Evolutionary conservation across 2,888 invertebrate species (phyloP), one percentile per base, ranked within the genome.

Genomic region (Stramonita haemastoma): DNA sequence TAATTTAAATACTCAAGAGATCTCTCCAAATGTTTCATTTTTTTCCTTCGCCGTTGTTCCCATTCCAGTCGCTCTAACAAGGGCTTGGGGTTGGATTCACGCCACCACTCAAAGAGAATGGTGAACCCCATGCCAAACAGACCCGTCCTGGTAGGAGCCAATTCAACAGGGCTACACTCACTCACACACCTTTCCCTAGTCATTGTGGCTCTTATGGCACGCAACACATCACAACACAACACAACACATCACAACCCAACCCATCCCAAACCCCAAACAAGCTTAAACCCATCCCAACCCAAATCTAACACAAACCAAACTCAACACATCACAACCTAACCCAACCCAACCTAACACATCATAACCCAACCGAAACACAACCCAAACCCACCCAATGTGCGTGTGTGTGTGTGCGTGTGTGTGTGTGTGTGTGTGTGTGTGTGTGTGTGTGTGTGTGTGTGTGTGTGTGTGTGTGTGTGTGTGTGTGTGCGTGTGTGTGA

Each of bases 121-220:
- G 70, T 66, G 86, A 56, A 73, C 26, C 86, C 86, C 32, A 70
- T 22, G 22, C 66, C 66, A n/a, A n/a, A 86, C 86, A 36, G 36
- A 22, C 66, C 86, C 15, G 32, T n/a, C 36, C 86, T 86, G 86
- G 29, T n/a, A 46, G 46, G 46, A 46, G 46, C 46, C 46, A 2
- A 46, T 46, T 8, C 46, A 46, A 46, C 46, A 46, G 46, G 46
- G 8, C 46, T 46, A 2, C 4, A 46, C 46, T 46, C 46, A 46
- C 46, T 46, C 46, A 8, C 46, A 8, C 46, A 46, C 46, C 46
- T 46, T 46, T 46, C 8, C 8, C 46, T 46, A 46, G 46, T 46
- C 46, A 46, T 46, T 46, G 46, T 46, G 46, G 46, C 46, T 46
- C 46, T 46, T 46, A 8, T 46, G 46, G 46, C 77, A 77, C 77